These are phyloP conservation scores for Acrobasis consociella DNA, from an alignment of 2,888 invertebrate species.

Conservation along the genomic window DNA sequence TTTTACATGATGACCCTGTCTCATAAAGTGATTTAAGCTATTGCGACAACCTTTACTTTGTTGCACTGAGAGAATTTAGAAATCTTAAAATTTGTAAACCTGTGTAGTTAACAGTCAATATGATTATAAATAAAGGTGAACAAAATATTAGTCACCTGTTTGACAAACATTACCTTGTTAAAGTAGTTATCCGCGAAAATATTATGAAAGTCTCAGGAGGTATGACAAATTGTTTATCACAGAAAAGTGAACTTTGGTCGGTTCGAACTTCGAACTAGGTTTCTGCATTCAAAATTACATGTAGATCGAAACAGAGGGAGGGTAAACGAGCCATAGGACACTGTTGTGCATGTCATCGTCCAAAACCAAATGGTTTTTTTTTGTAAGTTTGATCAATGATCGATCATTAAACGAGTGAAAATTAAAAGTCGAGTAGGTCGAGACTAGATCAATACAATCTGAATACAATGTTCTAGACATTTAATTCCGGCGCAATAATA, in stretches of 20 bases:
- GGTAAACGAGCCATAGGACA: background rate
- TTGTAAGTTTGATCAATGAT: no score
- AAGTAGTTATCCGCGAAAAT: constrained; percentile 15
- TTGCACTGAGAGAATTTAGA: constrained; percentile 12
- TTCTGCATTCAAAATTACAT: constrained; percentile 1
- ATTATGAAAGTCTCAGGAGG: constrained; percentile 33
- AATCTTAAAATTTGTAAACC: constrained; percentile 31
- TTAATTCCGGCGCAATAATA: no score
- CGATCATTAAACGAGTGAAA: no score
- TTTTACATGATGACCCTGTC: constrained; percentile 45
- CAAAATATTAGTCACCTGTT: background rate
- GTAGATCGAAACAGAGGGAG: background rate
- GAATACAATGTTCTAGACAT: no score
- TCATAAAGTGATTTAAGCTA: constrained; percentile 34
- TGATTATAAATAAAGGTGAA: background rate
- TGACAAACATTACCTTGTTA: background rate
- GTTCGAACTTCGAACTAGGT: no score
- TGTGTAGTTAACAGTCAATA: background rate
- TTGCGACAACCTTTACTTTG: constrained; percentile 47
- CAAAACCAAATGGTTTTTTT: no score
- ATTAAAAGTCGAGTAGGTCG: no score
- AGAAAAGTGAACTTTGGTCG: constrained; percentile 43
- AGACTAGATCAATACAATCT: no score
- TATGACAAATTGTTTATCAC: constrained; percentile 46
- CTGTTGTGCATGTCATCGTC: no score